Evolutionary conservation across 2,113 vertebrate genomes (phyloP).

Genomic region (Cyphomyrus plagiostoma): DNA sequence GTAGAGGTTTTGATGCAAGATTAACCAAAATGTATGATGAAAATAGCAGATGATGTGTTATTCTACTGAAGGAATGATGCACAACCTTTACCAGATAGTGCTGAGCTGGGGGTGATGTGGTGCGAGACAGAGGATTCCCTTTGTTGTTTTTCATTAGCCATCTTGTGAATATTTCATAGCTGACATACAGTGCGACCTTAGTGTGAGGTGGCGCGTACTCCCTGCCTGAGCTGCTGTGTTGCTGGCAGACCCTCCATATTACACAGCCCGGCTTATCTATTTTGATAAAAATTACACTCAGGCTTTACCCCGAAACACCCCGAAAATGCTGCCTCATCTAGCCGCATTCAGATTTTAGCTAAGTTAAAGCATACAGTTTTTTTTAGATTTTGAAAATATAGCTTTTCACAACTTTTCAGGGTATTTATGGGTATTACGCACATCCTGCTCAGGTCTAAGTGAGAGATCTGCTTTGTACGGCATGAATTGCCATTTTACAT

Average conservation of each 20-base stretch:
- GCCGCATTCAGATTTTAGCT: neutral
- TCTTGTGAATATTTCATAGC: neutral
- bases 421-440: neutral
- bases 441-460: neutral
- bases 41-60: neutral
- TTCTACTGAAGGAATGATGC: neutral
- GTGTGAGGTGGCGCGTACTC: neutral
- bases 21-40: neutral
- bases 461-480: neutral
- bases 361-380: neutral
- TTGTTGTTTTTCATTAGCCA: neutral
- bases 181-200: neutral
- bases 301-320: neutral
- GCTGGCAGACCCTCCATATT: neutral
- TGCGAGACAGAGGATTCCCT: neutral
- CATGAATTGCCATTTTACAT: neutral
- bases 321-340: neutral
- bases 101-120: neutral
- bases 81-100: neutral
- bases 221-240: neutral
- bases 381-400: neutral
- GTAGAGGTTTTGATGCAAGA: neutral
- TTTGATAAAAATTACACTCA: neutral
- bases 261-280: neutral
- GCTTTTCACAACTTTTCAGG: neutral